Evolutionary conservation across 2,888 invertebrate genomes (phyloP).

Genomic region (Nymphalis c-album): DNA sequence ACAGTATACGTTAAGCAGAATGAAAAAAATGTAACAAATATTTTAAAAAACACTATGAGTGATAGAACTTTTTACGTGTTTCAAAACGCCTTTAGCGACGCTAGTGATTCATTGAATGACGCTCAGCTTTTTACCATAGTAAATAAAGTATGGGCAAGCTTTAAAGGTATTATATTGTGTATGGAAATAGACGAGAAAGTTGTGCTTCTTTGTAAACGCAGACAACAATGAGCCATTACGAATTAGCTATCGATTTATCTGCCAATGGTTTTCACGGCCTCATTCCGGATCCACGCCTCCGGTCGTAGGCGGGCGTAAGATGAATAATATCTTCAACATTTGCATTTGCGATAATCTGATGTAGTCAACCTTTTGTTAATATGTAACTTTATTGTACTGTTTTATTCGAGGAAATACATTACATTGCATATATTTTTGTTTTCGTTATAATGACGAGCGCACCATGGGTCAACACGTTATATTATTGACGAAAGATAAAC

Average conservation of each 20-base stretch:
- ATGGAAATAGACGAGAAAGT: conserved; percentile 69
- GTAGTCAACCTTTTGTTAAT: conserved; percentile 29
- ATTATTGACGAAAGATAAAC: too few relatives aligned
- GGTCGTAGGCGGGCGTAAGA: conserved; percentile 44
- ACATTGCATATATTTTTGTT: not conserved
- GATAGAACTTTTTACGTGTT: not conserved
- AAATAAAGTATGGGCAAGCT: conserved; percentile 24
- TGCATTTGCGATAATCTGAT: conserved; percentile 37
- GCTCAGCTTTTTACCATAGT: conserved; percentile 20
- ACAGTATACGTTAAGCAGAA: not conserved
- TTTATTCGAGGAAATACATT: not conserved
- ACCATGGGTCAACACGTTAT: too few relatives aligned
- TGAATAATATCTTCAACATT: conserved; percentile 45
- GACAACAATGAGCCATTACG: conserved; percentile 78
- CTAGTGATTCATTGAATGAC: conserved; percentile 20
- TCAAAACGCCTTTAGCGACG: not conserved
- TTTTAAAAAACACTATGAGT: not conserved
- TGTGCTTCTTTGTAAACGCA: conserved; percentile 72
- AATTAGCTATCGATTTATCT: conserved; percentile 79
- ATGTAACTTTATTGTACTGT: conserved; percentile 15
- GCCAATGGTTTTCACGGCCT: conserved; percentile 66
- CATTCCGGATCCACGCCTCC: conserved; percentile 50
- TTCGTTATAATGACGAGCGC: too few relatives aligned
- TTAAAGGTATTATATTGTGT: conserved; percentile 55
- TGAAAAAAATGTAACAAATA: not conserved